Percentiles rank a stretch among this genome's conserved stretches.
Conservation (phyloP, 2,888 invertebrate species). For the Harpalus rufipes region DNA sequence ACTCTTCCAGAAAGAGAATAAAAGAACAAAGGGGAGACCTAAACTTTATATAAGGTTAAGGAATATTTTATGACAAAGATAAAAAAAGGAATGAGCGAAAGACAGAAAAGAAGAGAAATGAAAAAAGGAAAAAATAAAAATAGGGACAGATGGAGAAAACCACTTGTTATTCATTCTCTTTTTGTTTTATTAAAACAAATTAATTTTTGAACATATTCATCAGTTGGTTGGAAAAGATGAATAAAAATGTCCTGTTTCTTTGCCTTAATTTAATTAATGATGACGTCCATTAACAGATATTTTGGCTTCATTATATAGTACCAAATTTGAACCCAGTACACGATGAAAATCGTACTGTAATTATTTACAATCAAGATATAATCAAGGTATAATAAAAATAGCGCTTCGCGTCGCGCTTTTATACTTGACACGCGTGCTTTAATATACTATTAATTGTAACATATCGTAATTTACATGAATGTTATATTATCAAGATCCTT, state of each 20-base stretch:
- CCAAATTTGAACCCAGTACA: too few relatives aligned
- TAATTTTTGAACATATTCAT: background rate
- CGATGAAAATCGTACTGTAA: too few relatives aligned
- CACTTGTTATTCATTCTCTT: constrained; percentile 21
- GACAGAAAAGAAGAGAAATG: constrained; percentile 1
- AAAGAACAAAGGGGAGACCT: constrained; percentile 14
- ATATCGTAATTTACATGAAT: too few relatives aligned
- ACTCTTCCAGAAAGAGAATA: constrained; percentile 16
- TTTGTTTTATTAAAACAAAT: background rate
- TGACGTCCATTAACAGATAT: too few relatives aligned
- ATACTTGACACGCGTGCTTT: too few relatives aligned
- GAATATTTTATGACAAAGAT: constrained; percentile 46
- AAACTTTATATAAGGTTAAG: constrained; percentile 43
- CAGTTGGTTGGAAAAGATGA: background rate
- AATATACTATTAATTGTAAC: too few relatives aligned
- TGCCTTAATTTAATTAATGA: background rate
- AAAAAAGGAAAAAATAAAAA: constrained; percentile 23
- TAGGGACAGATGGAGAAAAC: constrained; percentile 4
- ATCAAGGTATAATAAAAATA: too few relatives aligned
- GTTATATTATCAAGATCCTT: too few relatives aligned
- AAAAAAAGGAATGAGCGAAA: constrained; percentile 25
- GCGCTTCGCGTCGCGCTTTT: too few relatives aligned
- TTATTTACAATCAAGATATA: too few relatives aligned
- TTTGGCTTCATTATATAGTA: too few relatives aligned
- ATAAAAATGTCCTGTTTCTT: background rate